phyloP scores from a whole-genome alignment of 2,888 invertebrate genomes.

The Cosmia trapezina region DNA sequence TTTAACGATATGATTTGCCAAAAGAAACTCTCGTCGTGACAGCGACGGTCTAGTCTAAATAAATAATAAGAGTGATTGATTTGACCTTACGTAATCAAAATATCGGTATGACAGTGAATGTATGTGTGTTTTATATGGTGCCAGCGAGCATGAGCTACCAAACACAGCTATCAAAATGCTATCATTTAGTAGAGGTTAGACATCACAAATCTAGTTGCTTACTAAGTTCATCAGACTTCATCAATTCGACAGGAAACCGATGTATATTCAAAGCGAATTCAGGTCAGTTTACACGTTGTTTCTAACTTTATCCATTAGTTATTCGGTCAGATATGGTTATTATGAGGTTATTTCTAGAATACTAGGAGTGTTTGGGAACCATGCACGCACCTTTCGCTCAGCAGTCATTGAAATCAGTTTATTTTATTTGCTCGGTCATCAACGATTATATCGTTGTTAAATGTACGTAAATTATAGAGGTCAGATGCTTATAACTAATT shows the following conservation, averaged over 20 bases:
- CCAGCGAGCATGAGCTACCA: not conserved
- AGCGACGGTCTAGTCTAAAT: not conserved
- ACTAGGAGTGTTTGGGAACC: not conserved
- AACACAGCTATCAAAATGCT: not conserved
- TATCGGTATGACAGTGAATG: not conserved
- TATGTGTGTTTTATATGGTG: not conserved
- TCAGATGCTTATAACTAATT: too few species aligned
- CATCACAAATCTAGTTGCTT: not conserved
- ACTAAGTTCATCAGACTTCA: not conserved
- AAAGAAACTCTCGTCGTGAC: slow-evolving; percentile 1
- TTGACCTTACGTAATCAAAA: not conserved
- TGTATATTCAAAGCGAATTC: not conserved
- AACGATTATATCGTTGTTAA: not conserved
- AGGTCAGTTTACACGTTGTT: not conserved
- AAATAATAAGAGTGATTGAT: not conserved
- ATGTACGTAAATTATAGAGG: not conserved
- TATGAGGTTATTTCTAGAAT: not conserved
- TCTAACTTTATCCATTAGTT: not conserved
- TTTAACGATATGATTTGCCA: not conserved
- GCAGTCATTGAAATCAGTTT: not conserved
- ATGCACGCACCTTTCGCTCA: not conserved
- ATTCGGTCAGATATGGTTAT: not conserved
- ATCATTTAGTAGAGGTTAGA: not conserved
- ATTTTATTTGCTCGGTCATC: not conserved
- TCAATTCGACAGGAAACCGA: not conserved